Percentiles rank a stretch among this genome's conserved stretches.
Evolutionary conservation across 2,797 vertebrate species (phyloP).

Genomic region (Sebastes trivittatus): DNA sequence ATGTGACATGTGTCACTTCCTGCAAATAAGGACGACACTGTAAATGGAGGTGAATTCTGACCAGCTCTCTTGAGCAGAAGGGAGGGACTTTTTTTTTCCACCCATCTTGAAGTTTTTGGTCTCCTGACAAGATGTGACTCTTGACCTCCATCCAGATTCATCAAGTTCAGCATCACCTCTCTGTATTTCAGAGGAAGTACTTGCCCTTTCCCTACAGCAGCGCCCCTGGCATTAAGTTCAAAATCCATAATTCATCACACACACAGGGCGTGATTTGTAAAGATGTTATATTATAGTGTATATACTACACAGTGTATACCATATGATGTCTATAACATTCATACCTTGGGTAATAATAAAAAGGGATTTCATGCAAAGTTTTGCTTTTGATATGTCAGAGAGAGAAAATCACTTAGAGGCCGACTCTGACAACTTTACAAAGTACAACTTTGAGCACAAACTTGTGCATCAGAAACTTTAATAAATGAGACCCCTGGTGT

Average conservation of each 20-base stretch:
- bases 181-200: neutral
- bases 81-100: neutral
- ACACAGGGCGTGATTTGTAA: slow-evolving; percentile 5
- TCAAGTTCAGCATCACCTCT: neutral
- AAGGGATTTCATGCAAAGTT: slow-evolving; percentile 43
- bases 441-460: slow-evolving; percentile 47
- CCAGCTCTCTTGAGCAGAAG: neutral
- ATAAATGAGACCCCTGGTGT: slow-evolving; percentile 63
- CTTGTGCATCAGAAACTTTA: slow-evolving; percentile 41
- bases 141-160: neutral
- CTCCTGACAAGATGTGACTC: neutral
- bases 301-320: slow-evolving; percentile 49
- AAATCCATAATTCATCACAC: slow-evolving; percentile 6
- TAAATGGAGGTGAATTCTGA: slow-evolving; percentile 24
- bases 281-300: slow-evolving; percentile 51
- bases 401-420: neutral
- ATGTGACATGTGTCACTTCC: slow-evolving; percentile 33
- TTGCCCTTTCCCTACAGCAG: neutral
- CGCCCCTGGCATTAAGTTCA: neutral
- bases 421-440: slow-evolving; percentile 38
- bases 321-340: slow-evolving; percentile 51
- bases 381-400: slow-evolving; percentile 35
- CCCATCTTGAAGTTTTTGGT: neutral
- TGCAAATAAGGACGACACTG: slow-evolving; percentile 30
- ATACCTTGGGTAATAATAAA: slow-evolving; percentile 42